phyloP scores from a whole-genome alignment of 2,797 vertebrate genomes.

The Craterocephalus amniculus region DNA sequence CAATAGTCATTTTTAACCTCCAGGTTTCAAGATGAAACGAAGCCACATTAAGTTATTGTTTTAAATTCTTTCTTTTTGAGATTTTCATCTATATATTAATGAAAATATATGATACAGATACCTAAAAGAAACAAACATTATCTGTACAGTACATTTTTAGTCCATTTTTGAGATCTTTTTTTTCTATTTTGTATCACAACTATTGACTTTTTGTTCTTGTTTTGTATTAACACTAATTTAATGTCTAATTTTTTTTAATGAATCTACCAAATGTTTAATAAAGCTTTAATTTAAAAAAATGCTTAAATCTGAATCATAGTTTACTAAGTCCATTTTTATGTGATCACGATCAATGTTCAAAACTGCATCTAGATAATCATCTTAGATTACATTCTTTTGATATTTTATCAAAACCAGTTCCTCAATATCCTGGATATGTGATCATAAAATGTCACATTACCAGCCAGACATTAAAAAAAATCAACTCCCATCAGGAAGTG shows the following conservation, averaged over 20 bases:
- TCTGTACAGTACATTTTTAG: not conserved
- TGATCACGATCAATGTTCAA: no score
- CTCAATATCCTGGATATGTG: not conserved
- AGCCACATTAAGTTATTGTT: not conserved
- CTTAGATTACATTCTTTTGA: not conserved
- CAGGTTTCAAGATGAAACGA: conserved; percentile 18
- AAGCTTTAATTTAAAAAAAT: not conserved
- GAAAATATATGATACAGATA: not conserved
- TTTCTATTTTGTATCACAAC: not conserved
- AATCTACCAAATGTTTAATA: not conserved
- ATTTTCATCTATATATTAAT: not conserved
- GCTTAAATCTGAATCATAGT: not conserved
- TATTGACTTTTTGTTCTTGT: not conserved
- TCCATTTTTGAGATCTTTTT: not conserved
- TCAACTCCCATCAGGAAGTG: not conserved
- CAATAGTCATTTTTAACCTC: not conserved
- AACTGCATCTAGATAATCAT: no score
- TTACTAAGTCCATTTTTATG: not conserved
- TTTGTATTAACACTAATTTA: not conserved
- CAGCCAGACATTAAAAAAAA: not conserved
- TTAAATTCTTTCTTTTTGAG: not conserved
- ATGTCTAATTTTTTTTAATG: not conserved
- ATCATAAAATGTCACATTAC: not conserved
- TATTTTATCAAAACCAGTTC: not conserved
- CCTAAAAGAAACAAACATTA: not conserved